Evolutionary conservation across 1,140 invertebrate species (phyloP).

Genomic region (Homalodisca vitripennis): DNA sequence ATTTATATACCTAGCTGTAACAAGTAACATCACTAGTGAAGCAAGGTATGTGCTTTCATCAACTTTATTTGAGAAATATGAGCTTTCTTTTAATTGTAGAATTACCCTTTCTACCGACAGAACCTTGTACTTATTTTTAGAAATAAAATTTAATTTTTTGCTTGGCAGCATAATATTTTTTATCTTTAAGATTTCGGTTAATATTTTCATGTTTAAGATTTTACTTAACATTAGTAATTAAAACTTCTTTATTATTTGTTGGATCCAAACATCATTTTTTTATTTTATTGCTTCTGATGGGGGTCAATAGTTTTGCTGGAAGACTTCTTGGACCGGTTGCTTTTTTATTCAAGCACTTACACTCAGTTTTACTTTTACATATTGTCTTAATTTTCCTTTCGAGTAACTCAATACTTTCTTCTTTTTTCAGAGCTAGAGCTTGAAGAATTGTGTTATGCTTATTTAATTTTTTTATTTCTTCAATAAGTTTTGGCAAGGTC

Average conservation of each 20-base stretch:
- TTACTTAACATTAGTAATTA: too few species aligned
- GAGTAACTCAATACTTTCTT: not conserved
- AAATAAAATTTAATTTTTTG: not conserved
- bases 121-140: not conserved
- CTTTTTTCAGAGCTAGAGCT: not conserved
- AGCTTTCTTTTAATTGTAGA: too few species aligned
- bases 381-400: not conserved
- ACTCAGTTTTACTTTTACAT: not conserved
- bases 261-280: too few species aligned
- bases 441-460: not conserved
- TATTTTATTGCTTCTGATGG: not conserved
- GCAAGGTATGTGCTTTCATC: too few species aligned
- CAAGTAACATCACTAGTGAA: too few species aligned
- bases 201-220: too few species aligned
- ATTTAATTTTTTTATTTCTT: not conserved
- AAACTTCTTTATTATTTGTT: too few species aligned
- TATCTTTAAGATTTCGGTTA: too few species aligned
- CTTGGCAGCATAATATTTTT: not conserved
- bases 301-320: not conserved
- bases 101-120: not conserved
- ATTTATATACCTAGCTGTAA: too few species aligned
- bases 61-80: too few species aligned
- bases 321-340: not conserved
- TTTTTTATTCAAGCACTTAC: not conserved
- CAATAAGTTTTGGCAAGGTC: not conserved